Percentiles rank a stretch among this genome's conserved stretches.
These are phyloP conservation scores for Arenicola marina DNA, from an alignment of 2,888 invertebrate genomes.

Conservation along the genomic window DNA sequence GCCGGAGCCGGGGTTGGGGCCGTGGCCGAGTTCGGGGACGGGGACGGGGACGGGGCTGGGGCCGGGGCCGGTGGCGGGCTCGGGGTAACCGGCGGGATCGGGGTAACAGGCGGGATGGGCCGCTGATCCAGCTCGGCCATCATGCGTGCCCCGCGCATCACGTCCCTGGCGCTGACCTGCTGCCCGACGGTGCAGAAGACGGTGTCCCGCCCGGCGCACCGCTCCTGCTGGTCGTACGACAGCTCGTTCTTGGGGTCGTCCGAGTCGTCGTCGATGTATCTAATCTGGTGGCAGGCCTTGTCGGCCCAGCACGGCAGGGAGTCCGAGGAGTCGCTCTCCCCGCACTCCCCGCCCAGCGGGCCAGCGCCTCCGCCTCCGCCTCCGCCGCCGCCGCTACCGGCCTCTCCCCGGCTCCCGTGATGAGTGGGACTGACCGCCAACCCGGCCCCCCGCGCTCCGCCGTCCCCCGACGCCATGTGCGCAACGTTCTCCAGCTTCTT, in stretches of 20 bases:
- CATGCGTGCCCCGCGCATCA: conserved; percentile 26
- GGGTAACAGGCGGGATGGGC: background rate
- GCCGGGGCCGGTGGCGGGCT: too few relatives aligned
- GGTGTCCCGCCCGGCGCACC: conserved; percentile 8
- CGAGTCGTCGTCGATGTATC: conserved; percentile 70
- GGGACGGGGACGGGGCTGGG: too few relatives aligned
- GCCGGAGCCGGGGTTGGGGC: too few relatives aligned
- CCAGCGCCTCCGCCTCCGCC: background rate
- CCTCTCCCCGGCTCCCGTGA: background rate
- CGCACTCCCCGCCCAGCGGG: background rate
- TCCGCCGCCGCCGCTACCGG: background rate
- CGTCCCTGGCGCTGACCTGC: conserved; percentile 21
- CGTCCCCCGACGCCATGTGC: background rate
- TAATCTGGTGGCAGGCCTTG: conserved; percentile 56
- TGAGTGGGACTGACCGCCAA: background rate
- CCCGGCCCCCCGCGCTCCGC: background rate
- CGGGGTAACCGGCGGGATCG: too few relatives aligned
- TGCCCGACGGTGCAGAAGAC: conserved; percentile 18
- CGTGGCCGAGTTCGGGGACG: too few relatives aligned
- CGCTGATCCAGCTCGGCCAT: conserved; percentile 11
- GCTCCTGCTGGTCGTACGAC: conserved; percentile 4
- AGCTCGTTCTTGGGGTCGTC: conserved; percentile 17
- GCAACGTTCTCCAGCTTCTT: background rate
- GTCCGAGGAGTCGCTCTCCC: background rate
- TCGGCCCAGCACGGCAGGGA: conserved; percentile 51